Evolutionary conservation across 1,140 invertebrate genomes (phyloP), one percentile per base, ranked within the genome.

Genomic region (Leptinotarsa undecemlineata): DNA sequence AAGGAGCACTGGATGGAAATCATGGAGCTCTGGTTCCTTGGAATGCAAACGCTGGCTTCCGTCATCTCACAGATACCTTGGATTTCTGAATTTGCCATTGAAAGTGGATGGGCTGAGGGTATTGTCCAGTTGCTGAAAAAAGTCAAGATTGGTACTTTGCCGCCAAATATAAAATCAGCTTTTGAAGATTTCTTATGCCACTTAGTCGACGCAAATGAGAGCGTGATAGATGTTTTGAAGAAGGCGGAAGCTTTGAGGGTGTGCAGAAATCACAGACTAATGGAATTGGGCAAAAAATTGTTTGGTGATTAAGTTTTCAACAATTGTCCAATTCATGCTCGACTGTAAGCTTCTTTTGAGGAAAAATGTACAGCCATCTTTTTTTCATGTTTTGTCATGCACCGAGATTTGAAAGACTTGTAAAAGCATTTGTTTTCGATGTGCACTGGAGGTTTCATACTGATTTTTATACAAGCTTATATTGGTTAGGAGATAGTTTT

Each of bases 1-100:
- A 95, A 95, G 82, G 92, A 93, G 82, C 87, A 91, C 74, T 97
- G 95, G 96, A 90, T 92, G 84, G 94, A 96, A 80, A 88, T 97
- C 19, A 94, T 92, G 85, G 96, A 97, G 84, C 86, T 97, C 2
- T 97, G 96, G 96, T 97, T 96, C 85, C 86, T 97, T 21, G 95
- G 95, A 15, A 96, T 97, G 94, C 95, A 97, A 85, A 96, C 95
- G 15, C 91, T 96, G 86, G 92, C 93, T 78, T 90, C 91, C 5
- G 91, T 97, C 0, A 85, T 97, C 11, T 88, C 92, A 4, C 88
- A 91, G 64, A 90, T 96, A 66, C 94, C 95, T 2, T 96, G 95
- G 95, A 90, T 97, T 20, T 94, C 94, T 0, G 93, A 96, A 80
- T 97, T 97, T 86, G 91, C 93, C 1, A 91, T 96, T 74, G 95